Evolutionary conservation across 2,113 vertebrate species (phyloP).

Genomic region (Atractosteus spatula): DNA sequence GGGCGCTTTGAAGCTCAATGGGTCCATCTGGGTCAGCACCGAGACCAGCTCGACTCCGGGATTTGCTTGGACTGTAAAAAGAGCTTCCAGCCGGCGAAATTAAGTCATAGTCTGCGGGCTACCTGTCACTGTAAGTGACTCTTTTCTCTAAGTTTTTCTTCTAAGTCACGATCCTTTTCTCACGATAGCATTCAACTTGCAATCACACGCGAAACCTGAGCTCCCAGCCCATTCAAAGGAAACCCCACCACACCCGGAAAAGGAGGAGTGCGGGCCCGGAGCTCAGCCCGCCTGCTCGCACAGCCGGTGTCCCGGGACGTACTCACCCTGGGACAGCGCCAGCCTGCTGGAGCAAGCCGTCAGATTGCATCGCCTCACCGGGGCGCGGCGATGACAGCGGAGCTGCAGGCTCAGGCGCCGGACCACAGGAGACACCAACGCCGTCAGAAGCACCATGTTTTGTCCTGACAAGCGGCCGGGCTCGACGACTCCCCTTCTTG

Average conservation of each 20-base stretch:
- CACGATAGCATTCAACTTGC: too few species aligned
- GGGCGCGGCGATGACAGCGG: constrained; percentile 37
- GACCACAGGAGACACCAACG: constrained; percentile 47
- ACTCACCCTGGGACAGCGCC: constrained; percentile 74
- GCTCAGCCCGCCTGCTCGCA: neutral
- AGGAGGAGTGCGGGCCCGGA: neutral
- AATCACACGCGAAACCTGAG: neutral
- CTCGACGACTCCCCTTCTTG: too few species aligned
- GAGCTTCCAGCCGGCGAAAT: too few species aligned
- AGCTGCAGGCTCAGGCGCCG: constrained; percentile 35
- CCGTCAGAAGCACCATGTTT: constrained; percentile 52
- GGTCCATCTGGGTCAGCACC: too few species aligned
- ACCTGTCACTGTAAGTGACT: too few species aligned
- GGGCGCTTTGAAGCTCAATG: too few species aligned
- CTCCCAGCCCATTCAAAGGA: neutral
- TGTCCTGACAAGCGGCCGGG: too few species aligned
- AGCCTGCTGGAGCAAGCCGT: constrained; percentile 78
- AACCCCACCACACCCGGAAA: neutral
- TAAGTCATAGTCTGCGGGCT: too few species aligned
- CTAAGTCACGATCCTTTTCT: too few species aligned
- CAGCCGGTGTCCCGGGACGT: neutral
- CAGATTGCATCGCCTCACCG: constrained; percentile 68
- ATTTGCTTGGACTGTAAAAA: too few species aligned
- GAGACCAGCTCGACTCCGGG: too few species aligned
- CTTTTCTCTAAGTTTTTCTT: too few species aligned